Evolutionary conservation across 2,888 invertebrate genomes (phyloP).

Genomic region (Papilio demoleus): DNA sequence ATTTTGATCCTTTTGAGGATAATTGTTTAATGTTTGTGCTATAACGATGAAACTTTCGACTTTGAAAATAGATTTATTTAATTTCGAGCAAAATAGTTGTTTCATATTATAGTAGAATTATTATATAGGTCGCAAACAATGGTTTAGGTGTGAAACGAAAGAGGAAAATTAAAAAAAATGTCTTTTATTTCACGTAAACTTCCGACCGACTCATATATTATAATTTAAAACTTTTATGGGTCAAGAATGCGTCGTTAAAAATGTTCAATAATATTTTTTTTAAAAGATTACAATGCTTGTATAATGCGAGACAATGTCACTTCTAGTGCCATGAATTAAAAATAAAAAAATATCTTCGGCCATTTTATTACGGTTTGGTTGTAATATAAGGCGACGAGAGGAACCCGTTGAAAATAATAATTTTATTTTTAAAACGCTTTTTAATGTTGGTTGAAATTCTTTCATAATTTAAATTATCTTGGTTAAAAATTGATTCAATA

Average conservation of each 20-base stretch:
- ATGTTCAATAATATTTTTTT: background rate
- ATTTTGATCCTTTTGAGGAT: conserved; percentile 24
- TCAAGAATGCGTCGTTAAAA: background rate
- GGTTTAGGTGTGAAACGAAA: too few species aligned
- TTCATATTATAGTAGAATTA: background rate
- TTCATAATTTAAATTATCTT: background rate
- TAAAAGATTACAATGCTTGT: background rate
- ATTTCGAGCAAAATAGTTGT: background rate
- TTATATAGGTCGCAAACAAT: too few species aligned
- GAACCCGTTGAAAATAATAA: too few species aligned
- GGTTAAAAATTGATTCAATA: too few species aligned
- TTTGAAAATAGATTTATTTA: conserved; percentile 17
- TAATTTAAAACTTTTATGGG: background rate
- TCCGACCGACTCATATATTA: too few species aligned
- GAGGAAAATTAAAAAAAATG: too few species aligned
- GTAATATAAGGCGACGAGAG: conserved; percentile 57
- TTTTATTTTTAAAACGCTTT: too few species aligned
- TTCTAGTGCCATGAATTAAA: conserved; percentile 63
- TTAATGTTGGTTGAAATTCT: too few species aligned
- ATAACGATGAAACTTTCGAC: conserved; percentile 20
- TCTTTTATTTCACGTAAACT: too few species aligned
- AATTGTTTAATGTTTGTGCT: conserved; percentile 35
- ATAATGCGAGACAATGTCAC: conserved; percentile 38
- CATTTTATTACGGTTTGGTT: conserved; percentile 74
- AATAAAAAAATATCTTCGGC: conserved; percentile 67